Percentiles rank a stretch among this genome's conserved stretches.
Evolutionary conservation across 2,797 vertebrate genomes (phyloP).

Genomic region (Loriculus beryllinus): DNA sequence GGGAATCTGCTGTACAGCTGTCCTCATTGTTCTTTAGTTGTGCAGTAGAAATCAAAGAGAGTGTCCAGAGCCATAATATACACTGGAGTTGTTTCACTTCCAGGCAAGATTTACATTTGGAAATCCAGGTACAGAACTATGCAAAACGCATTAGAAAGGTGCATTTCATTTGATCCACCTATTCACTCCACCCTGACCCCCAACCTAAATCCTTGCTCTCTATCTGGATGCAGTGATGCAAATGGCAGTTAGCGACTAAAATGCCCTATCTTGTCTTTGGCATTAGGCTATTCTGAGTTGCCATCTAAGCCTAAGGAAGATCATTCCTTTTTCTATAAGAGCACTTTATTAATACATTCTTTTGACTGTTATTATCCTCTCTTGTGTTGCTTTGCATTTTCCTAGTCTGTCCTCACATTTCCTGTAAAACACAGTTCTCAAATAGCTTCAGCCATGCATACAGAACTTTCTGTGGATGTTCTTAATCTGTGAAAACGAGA

Average conservation of each 20-base stretch:
- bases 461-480: slow-evolving; percentile 20
- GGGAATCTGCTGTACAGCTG: background rate
- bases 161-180: background rate
- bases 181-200: background rate
- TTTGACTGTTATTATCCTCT: background rate
- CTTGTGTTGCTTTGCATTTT: background rate
- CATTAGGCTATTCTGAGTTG: background rate
- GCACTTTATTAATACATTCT: background rate
- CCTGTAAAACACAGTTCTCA: background rate
- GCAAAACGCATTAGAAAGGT: background rate
- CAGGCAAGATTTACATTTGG: background rate
- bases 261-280: background rate
- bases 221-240: background rate
- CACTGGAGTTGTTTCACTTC: background rate
- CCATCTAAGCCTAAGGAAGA: background rate
- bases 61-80: background rate
- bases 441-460: slow-evolving; percentile 11
- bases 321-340: background rate
- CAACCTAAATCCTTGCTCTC: background rate
- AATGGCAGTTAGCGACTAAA: background rate
- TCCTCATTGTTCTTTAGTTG: background rate
- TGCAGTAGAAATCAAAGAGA: background rate
- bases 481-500: slow-evolving; percentile 40
- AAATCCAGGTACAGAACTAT: background rate
- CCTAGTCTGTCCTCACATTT: background rate